Base-by-base conservation (phyloP, 2,113 vertebrate species). In the Chlorodrepanis virens region DNA sequence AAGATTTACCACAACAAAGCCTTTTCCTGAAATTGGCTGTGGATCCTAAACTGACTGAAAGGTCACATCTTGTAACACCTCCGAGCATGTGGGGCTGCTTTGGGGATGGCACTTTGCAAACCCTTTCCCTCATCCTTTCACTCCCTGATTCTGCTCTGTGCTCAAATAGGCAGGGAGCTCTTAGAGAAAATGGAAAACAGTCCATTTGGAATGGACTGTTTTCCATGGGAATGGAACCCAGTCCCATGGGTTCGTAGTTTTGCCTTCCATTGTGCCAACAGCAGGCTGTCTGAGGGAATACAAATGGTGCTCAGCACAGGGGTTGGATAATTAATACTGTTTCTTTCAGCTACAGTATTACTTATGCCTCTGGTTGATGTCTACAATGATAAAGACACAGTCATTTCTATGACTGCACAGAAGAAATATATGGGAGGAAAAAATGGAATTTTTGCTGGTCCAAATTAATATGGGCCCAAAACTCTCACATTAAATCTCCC, bases 21-120 rank as follows among this genome's bases (percentile, higher is more conserved):
- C 15, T n/a, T 88, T 90, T 63, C n/a, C 28, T 84, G n/a, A 50
- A 81, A 70, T 65, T 9, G 70, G 27, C 65, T 53, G 23, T 4
- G 2, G 94, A 78, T 67, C 56, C 56, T 40, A 68, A 92, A 63
- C 35, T 1, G 3, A 49, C 54, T 61, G 68, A 6, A 85, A 60
- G n/a, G 29, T 44, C 80, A 56, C 14, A 4, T 60, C 33, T 54
- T 2, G 0, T 28, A 50, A 56, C 20, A 19, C 27, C 33, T 85
- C 23, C 0, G 1, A 69, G 64, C 0, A 0, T 33, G 14, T 44
- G 17, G 17, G 31, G 17, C 37, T 5, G 3, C 0, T 45, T 52
- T 19, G 9, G 13, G 10, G 19, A 14, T 40, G 7, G 53, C 49
- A 56, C 40, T 70, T 61, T 0, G 1, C 60, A 90, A 89, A 56